Conservation (phyloP, 2,888 invertebrate genomes). For the Elgonia sp. region DNA sequence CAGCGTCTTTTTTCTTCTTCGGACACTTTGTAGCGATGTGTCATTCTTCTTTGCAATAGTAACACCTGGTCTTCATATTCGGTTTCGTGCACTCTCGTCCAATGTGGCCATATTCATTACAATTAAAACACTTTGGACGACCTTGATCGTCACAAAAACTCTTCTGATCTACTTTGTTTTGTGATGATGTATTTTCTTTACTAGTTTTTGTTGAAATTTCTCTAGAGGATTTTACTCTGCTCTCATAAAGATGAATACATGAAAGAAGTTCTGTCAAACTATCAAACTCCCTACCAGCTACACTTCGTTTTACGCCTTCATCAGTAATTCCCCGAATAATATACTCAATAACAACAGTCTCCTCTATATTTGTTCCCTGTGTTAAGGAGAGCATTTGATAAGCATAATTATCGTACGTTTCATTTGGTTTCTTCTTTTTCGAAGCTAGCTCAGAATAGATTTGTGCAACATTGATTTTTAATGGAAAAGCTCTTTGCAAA, state of each 20-base stretch:
- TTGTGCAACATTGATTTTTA: not conserved
- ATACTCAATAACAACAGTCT: constrained; percentile 11
- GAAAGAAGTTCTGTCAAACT: too few species aligned
- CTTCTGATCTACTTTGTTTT: too few species aligned
- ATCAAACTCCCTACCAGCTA: not conserved
- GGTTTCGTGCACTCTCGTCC: too few species aligned
- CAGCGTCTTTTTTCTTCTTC: not conserved
- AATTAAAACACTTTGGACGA: too few species aligned
- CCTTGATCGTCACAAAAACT: too few species aligned
- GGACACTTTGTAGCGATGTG: constrained; percentile 25
- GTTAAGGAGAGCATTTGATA: constrained; percentile 41
- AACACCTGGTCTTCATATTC: constrained; percentile 17
- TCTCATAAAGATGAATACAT: too few species aligned
- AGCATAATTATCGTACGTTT: constrained; percentile 23
- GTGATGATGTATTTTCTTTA: too few species aligned
- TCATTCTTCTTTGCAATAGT: constrained; percentile 7
- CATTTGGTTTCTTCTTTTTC: constrained; percentile 26
- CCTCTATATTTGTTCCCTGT: not conserved
- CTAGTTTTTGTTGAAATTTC: too few species aligned
- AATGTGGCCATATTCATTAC: too few species aligned
- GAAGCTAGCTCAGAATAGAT: not conserved
- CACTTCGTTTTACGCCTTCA: not conserved
- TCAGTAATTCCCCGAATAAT: constrained; percentile 19
- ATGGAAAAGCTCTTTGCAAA: constrained; percentile 12
- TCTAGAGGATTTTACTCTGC: too few species aligned